Evolutionary conservation across 1,140 invertebrate genomes (phyloP).

Genomic region (Trinorchestia longiramus): DNA sequence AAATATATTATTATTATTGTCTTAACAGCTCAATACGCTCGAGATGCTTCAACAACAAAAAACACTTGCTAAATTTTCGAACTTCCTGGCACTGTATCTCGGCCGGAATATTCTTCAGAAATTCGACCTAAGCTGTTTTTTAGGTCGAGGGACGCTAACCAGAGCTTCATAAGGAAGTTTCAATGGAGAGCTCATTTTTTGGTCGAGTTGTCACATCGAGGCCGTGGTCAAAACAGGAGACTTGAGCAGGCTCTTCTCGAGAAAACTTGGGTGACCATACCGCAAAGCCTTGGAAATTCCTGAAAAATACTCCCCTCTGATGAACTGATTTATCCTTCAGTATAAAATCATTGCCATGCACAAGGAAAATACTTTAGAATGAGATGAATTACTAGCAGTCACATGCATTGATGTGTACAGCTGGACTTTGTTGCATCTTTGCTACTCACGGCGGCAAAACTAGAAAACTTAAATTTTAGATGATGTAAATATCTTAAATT

Average conservation of each 20-base stretch:
- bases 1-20: too few relatives aligned
- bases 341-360: neutral
- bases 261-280: neutral
- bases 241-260: neutral
- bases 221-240: slow-evolving; percentile 5
- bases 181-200: neutral
- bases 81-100: neutral
- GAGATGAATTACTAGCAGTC: neutral
- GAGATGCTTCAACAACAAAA: too few relatives aligned
- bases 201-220: slow-evolving; percentile 5
- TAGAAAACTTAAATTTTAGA: too few relatives aligned
- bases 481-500: too few relatives aligned
- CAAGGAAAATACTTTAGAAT: neutral
- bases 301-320: neutral
- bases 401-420: neutral
- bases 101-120: neutral
- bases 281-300: neutral
- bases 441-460: neutral
- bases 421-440: neutral
- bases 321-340: neutral
- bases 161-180: neutral
- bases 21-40: too few relatives aligned
- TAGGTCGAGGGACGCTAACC: neutral
- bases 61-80: too few relatives aligned
- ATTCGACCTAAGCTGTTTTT: neutral